Evolutionary conservation across 2,888 invertebrate genomes (phyloP).

Genomic region (Drosophila paranaensis): DNA sequence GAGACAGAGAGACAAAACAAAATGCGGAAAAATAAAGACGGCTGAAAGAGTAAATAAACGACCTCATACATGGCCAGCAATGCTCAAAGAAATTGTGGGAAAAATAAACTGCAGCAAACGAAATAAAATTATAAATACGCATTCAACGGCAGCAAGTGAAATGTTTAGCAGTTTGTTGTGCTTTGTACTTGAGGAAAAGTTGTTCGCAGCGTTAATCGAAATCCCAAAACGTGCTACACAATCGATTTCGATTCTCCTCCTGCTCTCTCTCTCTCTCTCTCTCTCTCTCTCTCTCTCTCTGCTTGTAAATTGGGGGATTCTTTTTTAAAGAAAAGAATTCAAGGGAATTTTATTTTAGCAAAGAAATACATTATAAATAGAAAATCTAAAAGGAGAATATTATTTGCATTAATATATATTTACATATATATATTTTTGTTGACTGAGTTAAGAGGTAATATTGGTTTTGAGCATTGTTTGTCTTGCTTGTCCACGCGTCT

Average conservation of each 20-base stretch:
- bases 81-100: slow-evolving; percentile 25
- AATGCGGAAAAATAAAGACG: neutral
- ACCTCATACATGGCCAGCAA: slow-evolving; percentile 53
- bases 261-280: neutral
- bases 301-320: slow-evolving; percentile 19
- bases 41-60: slow-evolving; percentile 17
- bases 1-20: slow-evolving; percentile 10
- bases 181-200: slow-evolving; percentile 21
- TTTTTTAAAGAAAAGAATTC: neutral
- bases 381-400: neutral
- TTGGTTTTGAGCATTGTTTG: neutral
- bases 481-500: too few relatives aligned
- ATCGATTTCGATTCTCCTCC: slow-evolving; percentile 24
- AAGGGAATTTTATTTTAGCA: neutral
- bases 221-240: slow-evolving; percentile 32
- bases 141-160: slow-evolving; percentile 15
- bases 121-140: slow-evolving; percentile 32
- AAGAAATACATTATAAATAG: neutral
- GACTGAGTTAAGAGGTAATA: neutral
- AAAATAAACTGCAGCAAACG: slow-evolving; percentile 17
- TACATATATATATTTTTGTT: neutral
- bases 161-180: slow-evolving; percentile 34
- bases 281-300: neutral
- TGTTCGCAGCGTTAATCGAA: slow-evolving; percentile 26
- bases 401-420: neutral